These are phyloP conservation scores for Hemithea aestivaria DNA, from an alignment of 2,888 invertebrate species.

Conservation along the genomic window DNA sequence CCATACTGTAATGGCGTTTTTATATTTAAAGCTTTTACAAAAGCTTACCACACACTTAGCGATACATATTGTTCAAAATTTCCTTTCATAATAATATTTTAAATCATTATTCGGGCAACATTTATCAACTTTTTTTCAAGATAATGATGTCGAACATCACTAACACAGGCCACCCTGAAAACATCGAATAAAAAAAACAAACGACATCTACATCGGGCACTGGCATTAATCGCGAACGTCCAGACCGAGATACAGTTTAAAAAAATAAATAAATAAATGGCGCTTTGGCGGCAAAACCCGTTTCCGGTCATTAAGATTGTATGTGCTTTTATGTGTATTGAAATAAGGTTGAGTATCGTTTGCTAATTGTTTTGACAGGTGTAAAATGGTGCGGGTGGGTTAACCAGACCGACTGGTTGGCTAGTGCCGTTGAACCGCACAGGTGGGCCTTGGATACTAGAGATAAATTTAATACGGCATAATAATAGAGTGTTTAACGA, in stretches of 20 bases:
- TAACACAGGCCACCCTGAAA: constrained; percentile 47
- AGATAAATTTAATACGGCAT: constrained; percentile 70
- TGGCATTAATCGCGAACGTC: constrained; percentile 59
- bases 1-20: too few species aligned
- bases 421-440: constrained; percentile 73
- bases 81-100: too few species aligned
- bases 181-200: constrained; percentile 32
- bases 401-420: constrained; percentile 69
- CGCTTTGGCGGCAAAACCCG: constrained; percentile 55
- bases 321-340: constrained; percentile 36
- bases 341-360: constrained; percentile 55
- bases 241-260: constrained; percentile 61
- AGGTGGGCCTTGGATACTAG: constrained; percentile 73
- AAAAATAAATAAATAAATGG: constrained; percentile 62
- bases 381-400: constrained; percentile 59
- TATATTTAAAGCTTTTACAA: too few species aligned
- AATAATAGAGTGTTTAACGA: constrained; percentile 59
- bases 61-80: too few species aligned
- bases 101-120: too few species aligned
- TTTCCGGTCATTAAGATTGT: constrained; percentile 40
- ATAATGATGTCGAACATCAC: constrained; percentile 7
- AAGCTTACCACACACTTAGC: too few species aligned
- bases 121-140: constrained; percentile 1
- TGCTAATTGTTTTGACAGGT: constrained; percentile 49
- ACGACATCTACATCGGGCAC: constrained; percentile 37